Evolutionary conservation across 37 sponge, comb jelly and placozoan genomes (phyloP).

Genomic region (Crambe crambe): DNA sequence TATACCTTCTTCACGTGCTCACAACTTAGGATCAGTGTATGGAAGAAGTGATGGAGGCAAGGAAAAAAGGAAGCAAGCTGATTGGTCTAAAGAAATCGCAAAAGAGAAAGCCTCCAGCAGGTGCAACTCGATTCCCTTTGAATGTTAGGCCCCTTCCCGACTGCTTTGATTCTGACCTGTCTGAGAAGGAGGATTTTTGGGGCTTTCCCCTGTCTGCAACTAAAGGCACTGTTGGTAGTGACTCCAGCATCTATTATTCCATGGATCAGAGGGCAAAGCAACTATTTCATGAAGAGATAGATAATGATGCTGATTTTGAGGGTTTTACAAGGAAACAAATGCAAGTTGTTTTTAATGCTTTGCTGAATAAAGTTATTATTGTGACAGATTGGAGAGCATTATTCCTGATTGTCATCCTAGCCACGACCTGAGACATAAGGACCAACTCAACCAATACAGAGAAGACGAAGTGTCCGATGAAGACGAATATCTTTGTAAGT

Average conservation of each 20-base stretch:
- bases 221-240: not conserved
- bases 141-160: slow-evolving; percentile 13
- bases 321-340: slow-evolving; percentile 13
- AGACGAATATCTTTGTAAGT: slow-evolving; percentile 77
- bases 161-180: slow-evolving; percentile 6
- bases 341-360: slow-evolving; percentile 1
- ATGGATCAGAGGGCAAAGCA: not conserved
- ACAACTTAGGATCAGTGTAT: not conserved
- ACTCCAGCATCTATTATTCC: not conserved
- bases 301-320: not conserved
- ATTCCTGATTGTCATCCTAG: not conserved
- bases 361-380: no score
- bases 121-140: not conserved
- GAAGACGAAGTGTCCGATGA: slow-evolving; percentile 71
- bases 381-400: no score
- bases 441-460: slow-evolving; percentile 1
- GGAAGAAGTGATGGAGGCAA: not conserved
- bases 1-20: not conserved
- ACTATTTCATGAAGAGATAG: slow-evolving; percentile 1
- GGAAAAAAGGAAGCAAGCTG: not conserved
- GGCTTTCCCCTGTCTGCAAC: slow-evolving; percentile 7
- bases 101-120: not conserved
- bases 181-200: slow-evolving; percentile 8
- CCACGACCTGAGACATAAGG: not conserved
- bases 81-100: not conserved